Evolutionary conservation across 2,888 invertebrate species (phyloP), one percentile per base, ranked within the genome.

Genomic region (Perizoma affinitatum): DNA sequence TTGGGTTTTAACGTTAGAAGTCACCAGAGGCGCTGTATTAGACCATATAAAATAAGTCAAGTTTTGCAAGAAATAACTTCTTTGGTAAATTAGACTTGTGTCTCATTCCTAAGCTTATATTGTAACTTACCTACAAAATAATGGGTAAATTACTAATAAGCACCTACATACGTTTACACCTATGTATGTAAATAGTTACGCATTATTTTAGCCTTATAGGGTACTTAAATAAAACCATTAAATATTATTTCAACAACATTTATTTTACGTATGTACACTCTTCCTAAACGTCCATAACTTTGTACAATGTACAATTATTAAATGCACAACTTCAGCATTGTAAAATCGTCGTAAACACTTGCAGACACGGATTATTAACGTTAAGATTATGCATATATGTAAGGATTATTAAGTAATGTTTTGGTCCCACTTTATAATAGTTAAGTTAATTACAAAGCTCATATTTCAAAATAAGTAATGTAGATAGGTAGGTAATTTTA

Each of bases 241-340:
- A 59, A 63, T 58, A 68, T 70, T 74, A 63, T 82, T 73, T 83
- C 80, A 90, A 88, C 87, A 90, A 90, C 90, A 90, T 91, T 90
- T 91, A 91, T 88, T 44, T 87, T 86, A 88, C 90, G 87, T 90
- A 88, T 90, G 87, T 90, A 91, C 89, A 92, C 87, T 87, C 72
- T 79, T 82, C 54, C 54, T 58, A 50, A 84, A 81, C 83, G 82
- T 86, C 77, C 73, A 76, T 78, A 83, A 79, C 76, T 83, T 88
- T 88, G 88, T 86, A 88, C 85, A 88, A 83, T 87, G 88, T 90
- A 90, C 90, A 89, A 90, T 88, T 88, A 89, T 87, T 91, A 92
- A 91, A 92, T 91, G 92, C 92, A 92, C 91, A 91, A 91, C 89
- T 88, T 90, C 90, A 90, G 90, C 90, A 90, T 90, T 87, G 88